These are phyloP conservation scores for Ptilodon capucinus DNA, from an alignment of 2,888 invertebrate genomes.

Conservation along the genomic window DNA sequence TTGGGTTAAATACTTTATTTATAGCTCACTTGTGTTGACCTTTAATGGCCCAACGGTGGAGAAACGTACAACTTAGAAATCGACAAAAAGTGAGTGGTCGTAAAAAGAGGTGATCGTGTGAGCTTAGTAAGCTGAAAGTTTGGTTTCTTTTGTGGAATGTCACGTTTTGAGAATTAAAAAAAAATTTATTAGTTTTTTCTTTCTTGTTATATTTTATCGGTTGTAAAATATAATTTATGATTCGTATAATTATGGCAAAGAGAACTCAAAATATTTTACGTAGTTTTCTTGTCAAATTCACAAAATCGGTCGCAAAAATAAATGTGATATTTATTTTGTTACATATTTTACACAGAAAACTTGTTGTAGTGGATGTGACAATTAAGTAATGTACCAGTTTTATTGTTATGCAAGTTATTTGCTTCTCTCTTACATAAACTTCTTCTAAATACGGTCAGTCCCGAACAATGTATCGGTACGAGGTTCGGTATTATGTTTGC, in stretches of 20 bases:
- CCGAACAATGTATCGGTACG: constrained; percentile 49
- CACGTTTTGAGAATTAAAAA: not conserved
- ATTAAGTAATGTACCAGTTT: no score
- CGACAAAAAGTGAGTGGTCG: constrained; percentile 14
- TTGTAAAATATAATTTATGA: not conserved
- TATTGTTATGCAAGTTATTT: constrained; percentile 13
- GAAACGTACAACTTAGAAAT: constrained; percentile 30
- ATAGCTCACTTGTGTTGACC: constrained; percentile 70
- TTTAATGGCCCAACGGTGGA: constrained; percentile 40
- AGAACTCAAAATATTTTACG: not conserved
- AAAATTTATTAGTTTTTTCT: not conserved
- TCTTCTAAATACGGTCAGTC: constrained; percentile 54
- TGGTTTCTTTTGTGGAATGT: not conserved
- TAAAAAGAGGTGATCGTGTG: constrained; percentile 4
- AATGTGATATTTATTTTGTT: no score
- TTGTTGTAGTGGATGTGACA: no score
- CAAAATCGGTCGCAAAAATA: no score
- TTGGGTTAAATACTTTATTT: constrained; percentile 77
- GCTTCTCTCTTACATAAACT: constrained; percentile 22
- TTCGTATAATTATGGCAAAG: not conserved
- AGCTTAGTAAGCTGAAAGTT: not conserved
- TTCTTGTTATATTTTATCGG: not conserved
- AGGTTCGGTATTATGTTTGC: constrained; percentile 54
- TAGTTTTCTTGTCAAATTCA: not conserved
- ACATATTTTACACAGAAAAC: no score